Evolutionary conservation across 1,140 invertebrate genomes (phyloP).

Genomic region (Tetraneura akinire): DNA sequence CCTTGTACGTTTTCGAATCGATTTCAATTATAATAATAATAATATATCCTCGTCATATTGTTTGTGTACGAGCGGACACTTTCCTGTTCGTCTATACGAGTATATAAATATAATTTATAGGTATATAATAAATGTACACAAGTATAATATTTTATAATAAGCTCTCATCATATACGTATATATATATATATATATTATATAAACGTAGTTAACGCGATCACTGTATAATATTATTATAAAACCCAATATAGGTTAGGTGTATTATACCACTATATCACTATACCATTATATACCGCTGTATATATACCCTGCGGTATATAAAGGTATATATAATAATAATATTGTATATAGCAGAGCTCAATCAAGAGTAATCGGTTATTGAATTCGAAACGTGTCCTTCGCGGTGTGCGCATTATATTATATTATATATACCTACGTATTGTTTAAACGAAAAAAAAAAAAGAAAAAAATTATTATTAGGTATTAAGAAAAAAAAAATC

Average conservation of each 20-base stretch:
- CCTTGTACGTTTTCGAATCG: not conserved
- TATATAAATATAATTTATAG: no score
- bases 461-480: not conserved
- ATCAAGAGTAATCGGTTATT: conserved; percentile 49
- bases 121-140: no score
- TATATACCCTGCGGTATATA: conserved; percentile 6
- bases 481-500: conserved; percentile 15
- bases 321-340: not conserved
- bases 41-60: no score
- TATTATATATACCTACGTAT: not conserved
- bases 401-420: not conserved
- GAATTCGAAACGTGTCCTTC: conserved; percentile 43
- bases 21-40: conserved; percentile 15
- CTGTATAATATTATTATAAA: no score
- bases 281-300: no score
- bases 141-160: no score
- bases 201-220: not conserved
- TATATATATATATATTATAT: not conserved
- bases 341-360: not conserved
- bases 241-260: no score
- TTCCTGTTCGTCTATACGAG: no score
- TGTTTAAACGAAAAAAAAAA: conserved; percentile 5
- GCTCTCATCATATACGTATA: no score
- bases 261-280: no score
- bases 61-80: not conserved